These are phyloP conservation scores for Naja naja DNA, from an alignment of 2,113 vertebrate genomes.

Conservation along the genomic window DNA sequence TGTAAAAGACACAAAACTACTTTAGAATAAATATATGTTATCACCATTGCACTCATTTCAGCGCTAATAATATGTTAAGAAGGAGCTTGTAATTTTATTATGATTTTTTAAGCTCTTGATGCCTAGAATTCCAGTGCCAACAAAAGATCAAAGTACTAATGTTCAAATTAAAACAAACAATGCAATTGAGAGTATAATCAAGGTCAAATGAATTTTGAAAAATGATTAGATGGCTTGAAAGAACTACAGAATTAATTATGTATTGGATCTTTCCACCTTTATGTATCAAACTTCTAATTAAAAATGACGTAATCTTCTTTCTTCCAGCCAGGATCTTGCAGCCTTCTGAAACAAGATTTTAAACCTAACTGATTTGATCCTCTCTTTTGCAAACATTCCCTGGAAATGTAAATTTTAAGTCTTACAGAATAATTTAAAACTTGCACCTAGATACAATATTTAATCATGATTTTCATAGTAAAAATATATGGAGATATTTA, in stretches of 20 bases:
- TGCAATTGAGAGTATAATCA: conserved; percentile 36
- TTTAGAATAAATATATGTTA: background rate
- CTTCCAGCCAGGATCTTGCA: conserved; percentile 6
- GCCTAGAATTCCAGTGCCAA: conserved; percentile 21
- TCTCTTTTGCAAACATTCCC: background rate
- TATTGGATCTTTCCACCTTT: background rate
- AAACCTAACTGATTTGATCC: background rate
- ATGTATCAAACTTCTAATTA: background rate
- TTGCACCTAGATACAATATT: background rate
- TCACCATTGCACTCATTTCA: background rate
- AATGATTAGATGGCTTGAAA: conserved; percentile 24
- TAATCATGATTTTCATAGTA: background rate
- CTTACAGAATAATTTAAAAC: background rate
- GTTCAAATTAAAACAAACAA: conserved; percentile 34
- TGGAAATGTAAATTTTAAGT: background rate
- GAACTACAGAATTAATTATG: conserved; percentile 10
- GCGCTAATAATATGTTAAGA: background rate
- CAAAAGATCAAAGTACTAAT: conserved; percentile 22
- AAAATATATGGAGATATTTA: background rate
- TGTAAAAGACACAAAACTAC: background rate
- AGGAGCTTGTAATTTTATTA: background rate
- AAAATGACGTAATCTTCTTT: background rate
- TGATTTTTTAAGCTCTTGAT: background rate
- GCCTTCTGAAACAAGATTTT: background rate
- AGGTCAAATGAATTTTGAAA: conserved; percentile 42